Evolutionary conservation across 2,797 vertebrate genomes (phyloP).

Genomic region (Sebastes miniatus): DNA sequence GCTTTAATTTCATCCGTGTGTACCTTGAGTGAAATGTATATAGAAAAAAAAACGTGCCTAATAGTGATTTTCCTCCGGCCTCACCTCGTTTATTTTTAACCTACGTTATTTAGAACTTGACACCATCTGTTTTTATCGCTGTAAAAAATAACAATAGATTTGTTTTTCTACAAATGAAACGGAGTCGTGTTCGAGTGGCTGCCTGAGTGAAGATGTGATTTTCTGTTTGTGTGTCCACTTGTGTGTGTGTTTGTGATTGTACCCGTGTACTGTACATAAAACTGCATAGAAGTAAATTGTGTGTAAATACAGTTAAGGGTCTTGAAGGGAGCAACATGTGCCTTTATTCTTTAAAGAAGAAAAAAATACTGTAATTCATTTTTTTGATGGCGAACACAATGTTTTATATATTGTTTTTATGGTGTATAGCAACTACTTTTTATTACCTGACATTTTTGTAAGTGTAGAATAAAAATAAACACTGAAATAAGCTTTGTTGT

Average conservation of each 20-base stretch:
- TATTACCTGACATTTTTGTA: conserved; percentile 80
- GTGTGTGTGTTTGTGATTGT: conserved; percentile 34
- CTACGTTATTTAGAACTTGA: conserved; percentile 48
- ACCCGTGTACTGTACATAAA: conserved; percentile 30
- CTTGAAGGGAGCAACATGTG: conserved; percentile 69
- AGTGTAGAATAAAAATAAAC: conserved; percentile 79
- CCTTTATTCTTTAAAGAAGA: conserved; percentile 70
- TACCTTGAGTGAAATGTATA: conserved; percentile 26
- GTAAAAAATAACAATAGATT: conserved; percentile 26
- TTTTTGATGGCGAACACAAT: conserved; percentile 62
- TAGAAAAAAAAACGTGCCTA: conserved; percentile 64
- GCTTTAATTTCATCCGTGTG: not conserved
- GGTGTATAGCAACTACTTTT: conserved; percentile 75
- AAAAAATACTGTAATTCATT: conserved; percentile 49
- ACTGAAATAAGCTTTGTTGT: conserved; percentile 31
- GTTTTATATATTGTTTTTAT: conserved; percentile 82
- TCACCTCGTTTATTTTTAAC: conserved; percentile 26
- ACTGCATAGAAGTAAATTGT: conserved; percentile 13
- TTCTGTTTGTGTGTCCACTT: conserved; percentile 7
- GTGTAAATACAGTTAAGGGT: conserved; percentile 54
- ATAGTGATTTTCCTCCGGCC: conserved; percentile 25
- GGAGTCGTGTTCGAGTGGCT: conserved; percentile 11
- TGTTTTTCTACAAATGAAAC: conserved; percentile 19
- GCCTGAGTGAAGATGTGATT: conserved; percentile 18
- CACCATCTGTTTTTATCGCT: conserved; percentile 40